Evolutionary conservation across 2,888 invertebrate species (phyloP), one percentile per base, ranked within the genome.

Genomic region (Chorisops tibialis): DNA sequence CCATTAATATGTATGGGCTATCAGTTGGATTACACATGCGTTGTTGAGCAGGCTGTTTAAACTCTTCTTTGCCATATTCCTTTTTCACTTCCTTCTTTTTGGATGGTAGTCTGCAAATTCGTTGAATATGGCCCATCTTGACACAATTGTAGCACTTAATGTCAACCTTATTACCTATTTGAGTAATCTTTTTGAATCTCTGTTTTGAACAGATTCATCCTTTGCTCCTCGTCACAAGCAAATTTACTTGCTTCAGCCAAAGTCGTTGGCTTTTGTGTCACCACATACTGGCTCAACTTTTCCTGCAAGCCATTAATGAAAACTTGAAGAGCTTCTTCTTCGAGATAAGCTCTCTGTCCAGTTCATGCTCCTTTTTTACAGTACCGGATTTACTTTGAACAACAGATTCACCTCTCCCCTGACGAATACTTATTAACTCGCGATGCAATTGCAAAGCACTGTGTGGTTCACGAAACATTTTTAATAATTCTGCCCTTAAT

Each of bases 221-320:
- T 16, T 43, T 61, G 63, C 12, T 61, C 60, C n/a, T 63, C 59
- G 14, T 61, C 62, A 16, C 54, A 45, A 2, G 61, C 50, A 16
- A 63, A 61, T 30, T 38, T 48, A 51, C 59, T 59, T 19, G 59
- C 59, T n/a, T 59, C 63, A 14, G 49, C 12, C 12, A 63, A 39
- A 9, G 21, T 45, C 9, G 48, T 61, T 18, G 63, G 51, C 43
- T 21, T 37, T 38, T 63, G 58, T 9, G 51, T 63, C 6, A 61
- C 50, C 2, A 51, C 63, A 14, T 63, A 61, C 7, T 39, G 49
- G 6, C 30, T 11, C n/a, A 49, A 14, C 9, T 49, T 24, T 30
- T 11, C n/a, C 4, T 30, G 49, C 14, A 49, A 30, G 1, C 30
- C 49, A 49, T 49, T 49, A 7, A 49, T 30, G 30, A 49, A 49